Conservation (phyloP, 2,888 invertebrate genomes). For the Eupithecia vulgata region DNA sequence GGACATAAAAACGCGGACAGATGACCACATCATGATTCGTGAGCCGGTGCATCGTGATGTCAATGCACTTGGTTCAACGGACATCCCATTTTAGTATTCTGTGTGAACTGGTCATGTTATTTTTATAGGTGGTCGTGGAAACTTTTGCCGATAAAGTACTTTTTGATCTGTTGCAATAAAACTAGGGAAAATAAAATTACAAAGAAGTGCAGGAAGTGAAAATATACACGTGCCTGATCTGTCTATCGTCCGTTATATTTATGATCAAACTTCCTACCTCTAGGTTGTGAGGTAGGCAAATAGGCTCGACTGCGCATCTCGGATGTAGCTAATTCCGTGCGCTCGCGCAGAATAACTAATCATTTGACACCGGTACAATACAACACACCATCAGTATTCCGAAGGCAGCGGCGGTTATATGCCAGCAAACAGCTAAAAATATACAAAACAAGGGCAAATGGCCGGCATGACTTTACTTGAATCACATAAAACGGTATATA, state of each 20-base stretch:
- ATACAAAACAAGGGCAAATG: slow-evolving; percentile 77
- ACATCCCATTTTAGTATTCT: slow-evolving; percentile 27
- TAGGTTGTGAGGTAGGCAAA: slow-evolving; percentile 5
- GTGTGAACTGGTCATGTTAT: slow-evolving; percentile 1
- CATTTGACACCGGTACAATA: slow-evolving; percentile 24
- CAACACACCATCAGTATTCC: slow-evolving; percentile 72
- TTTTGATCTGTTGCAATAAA: neutral
- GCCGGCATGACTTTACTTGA: slow-evolving; percentile 71
- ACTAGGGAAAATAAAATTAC: neutral
- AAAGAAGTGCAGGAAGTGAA: neutral
- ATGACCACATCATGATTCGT: slow-evolving; percentile 37
- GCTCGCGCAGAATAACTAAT: slow-evolving; percentile 75
- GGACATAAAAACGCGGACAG: slow-evolving; percentile 46
- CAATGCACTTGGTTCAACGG: slow-evolving; percentile 43
- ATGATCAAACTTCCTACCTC: neutral
- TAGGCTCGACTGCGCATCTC: slow-evolving; percentile 59
- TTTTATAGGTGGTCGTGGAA: neutral
- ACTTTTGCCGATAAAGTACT: neutral
- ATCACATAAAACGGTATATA: slow-evolving; percentile 66
- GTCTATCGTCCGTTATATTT: neutral
- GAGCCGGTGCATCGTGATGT: slow-evolving; percentile 40
- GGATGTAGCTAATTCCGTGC: slow-evolving; percentile 79
- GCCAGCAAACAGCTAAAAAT: slow-evolving; percentile 80
- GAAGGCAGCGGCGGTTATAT: slow-evolving; percentile 55
- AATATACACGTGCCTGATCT: neutral